Evolutionary conservation across 1,140 invertebrate genomes (phyloP), one percentile per base, ranked within the genome.

Genomic region (Coenobita brevimanus): DNA sequence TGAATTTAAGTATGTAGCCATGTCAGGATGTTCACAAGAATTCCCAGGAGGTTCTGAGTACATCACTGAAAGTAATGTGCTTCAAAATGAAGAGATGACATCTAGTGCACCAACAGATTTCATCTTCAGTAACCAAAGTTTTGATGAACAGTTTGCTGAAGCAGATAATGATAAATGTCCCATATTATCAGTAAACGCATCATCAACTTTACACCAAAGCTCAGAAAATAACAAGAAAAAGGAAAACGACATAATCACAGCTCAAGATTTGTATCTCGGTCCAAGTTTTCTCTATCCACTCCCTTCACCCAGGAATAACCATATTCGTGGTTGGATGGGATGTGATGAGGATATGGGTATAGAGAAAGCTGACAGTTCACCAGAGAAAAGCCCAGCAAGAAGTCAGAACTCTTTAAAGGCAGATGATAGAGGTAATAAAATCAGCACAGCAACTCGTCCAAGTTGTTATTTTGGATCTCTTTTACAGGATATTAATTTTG

Each of bases 401-500:
- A 6, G 46, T 8, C 0, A 17, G 6, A 46, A 3, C 21, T 38
- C 6, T 2, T 71, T 38, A 36, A 27, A n/a, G 2, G 38, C 1
- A 60, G 8, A 60, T 57, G n/a, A 60, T 3, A 60, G 21, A n/a
- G 21, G 3, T 38, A 8, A 13, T 54, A 75, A 71, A 38, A 30
- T 21, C 57, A 69, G 21, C 36, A 33, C 6, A 50, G 46, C 33
- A 33, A 3, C 21, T 10, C 57, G 21, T 13, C 57, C 85, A 79
- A 87, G 85, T 27, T 71, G 50, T 13, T 87, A 87, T 24, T 87
- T 87, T 69, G 60, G 38, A 17, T 79, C 85, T 2, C 50, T 87
- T n/a, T 50, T 87, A 24, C 33, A 87, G 71, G 76, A 80, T 38
- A 17, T 87, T 30, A 64, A 81, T 36, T 80, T 87, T 80, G 76